Base-by-base conservation (phyloP, 2,113 vertebrate genomes). In the Poeciliopsis occidentalis region DNA sequence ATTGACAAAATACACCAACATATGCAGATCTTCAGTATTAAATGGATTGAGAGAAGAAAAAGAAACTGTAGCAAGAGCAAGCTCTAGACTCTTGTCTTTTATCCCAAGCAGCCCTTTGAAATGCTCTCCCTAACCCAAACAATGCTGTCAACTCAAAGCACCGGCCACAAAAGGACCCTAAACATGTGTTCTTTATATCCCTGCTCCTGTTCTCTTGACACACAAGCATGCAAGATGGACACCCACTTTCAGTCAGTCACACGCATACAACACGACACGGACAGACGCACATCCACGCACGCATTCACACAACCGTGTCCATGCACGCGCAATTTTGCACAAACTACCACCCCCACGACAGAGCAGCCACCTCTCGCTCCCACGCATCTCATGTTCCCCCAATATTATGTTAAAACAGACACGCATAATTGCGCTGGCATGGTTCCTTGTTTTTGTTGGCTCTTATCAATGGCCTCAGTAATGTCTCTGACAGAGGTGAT, bases 331-430 rank as follows among this genome's bases (percentile, higher is more conserved):
- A n/a, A 22, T n/a, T 17, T n/a, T 57, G n/a, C 51, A n/a, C 13
- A 17, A 57, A n/a, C 60, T 64, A 76, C 84, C 85, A 41, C 89
- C 86, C 84, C 65, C 69, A 74, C 64, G 61, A 82, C 88, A 86
- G 69, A 72, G 27, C 44, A 73, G 78, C 82, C 88, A 82, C 79
- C 82, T 57, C 80, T 72, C n/a, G 72, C 88, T 92, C 92, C 90
- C 90, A 93, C 89, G 83, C 90, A 85, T 88, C 92, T 93, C 90
- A 85, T 90, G 84, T 93, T 93, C 89, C 82, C 76, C 79, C 72
- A 81, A 74, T 88, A 88, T 89, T 86, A 86, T 83, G 90, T 84
- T 88, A 44, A 84, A 88, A 84, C 73, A 82, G 86, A 88, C 87
- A 77, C 34, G 79, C 82, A 78, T 90, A 87, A 90, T 89, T 90